Percentiles rank a stretch among this genome's conserved stretches.
Evolutionary conservation across 2,888 invertebrate genomes (phyloP).

Genomic region (Isotomurus palustris): DNA sequence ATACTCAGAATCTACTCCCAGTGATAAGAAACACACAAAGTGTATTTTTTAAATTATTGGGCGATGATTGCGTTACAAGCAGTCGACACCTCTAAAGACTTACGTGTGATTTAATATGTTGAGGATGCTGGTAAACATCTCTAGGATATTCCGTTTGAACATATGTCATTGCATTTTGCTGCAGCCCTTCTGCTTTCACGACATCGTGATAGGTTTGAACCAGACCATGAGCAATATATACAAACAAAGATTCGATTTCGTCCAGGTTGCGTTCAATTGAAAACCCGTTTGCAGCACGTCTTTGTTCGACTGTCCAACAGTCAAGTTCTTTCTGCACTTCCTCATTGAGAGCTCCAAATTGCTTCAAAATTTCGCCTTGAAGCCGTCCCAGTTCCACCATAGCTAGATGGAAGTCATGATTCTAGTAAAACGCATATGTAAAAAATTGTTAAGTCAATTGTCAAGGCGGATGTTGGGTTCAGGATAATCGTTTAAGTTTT

Average conservation of each 20-base stretch:
- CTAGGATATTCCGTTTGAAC: neutral
- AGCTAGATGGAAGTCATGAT: too few relatives aligned
- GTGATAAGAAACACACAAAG: neutral
- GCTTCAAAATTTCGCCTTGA: neutral
- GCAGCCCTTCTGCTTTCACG: neutral
- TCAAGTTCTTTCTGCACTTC: neutral
- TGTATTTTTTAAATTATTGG: neutral
- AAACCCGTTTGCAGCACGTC: neutral
- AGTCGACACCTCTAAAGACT: too few relatives aligned
- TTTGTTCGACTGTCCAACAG: neutral
- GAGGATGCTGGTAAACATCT: neutral
- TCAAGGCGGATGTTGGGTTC: too few relatives aligned
- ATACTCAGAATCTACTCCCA: neutral
- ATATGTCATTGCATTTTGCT: neutral
- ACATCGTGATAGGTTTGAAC: neutral
- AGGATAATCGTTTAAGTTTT: too few relatives aligned
- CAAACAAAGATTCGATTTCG: neutral
- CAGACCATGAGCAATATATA: neutral
- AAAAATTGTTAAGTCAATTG: too few relatives aligned
- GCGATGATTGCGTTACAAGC: neutral
- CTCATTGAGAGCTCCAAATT: neutral
- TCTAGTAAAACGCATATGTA: too few relatives aligned
- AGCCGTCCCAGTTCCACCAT: too few relatives aligned
- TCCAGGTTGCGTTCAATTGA: neutral
- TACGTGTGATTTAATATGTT: neutral